Conservation (phyloP, 1,140 invertebrate species). For the Maconellicoccus hirsutus region DNA sequence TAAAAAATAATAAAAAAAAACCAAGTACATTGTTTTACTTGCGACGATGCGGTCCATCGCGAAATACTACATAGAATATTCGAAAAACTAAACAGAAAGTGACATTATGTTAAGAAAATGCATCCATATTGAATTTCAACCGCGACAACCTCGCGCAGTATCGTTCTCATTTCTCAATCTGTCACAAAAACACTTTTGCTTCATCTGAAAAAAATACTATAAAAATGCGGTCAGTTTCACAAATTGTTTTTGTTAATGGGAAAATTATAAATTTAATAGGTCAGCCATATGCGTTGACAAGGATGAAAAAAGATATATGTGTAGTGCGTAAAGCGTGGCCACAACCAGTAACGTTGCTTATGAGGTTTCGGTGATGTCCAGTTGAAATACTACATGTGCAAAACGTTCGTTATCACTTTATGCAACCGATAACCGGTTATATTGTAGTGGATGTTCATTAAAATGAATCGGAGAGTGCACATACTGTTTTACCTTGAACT, state of each 20-base stretch:
- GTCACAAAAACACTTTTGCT: neutral
- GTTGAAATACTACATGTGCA: neutral
- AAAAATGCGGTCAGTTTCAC: conserved; percentile 3
- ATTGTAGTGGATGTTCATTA: neutral
- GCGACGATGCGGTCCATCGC: too few relatives aligned
- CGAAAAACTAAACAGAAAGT: too few relatives aligned
- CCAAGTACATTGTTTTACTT: too few relatives aligned
- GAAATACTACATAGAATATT: too few relatives aligned
- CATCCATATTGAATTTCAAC: neutral
- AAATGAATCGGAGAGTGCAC: conserved; percentile 18
- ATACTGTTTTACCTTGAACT: conserved; percentile 6
- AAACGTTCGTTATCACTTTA: neutral
- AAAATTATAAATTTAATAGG: neutral
- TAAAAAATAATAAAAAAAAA: too few relatives aligned
- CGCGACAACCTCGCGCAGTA: neutral
- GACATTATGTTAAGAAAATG: too few relatives aligned
- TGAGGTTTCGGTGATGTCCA: neutral
- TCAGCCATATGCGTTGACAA: neutral
- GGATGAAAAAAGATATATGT: conserved; percentile 3
- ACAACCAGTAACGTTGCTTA: neutral
- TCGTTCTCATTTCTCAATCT: neutral
- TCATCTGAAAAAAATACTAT: too few relatives aligned
- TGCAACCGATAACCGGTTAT: conserved; percentile 16
- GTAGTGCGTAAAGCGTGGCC: neutral
- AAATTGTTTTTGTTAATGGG: neutral